A percentile compares a stretch with the other conserved stretches of the same genome.
Evolutionary conservation across 2,113 vertebrate species (phyloP).

Genomic region (Onychostruthus taczanowskii): DNA sequence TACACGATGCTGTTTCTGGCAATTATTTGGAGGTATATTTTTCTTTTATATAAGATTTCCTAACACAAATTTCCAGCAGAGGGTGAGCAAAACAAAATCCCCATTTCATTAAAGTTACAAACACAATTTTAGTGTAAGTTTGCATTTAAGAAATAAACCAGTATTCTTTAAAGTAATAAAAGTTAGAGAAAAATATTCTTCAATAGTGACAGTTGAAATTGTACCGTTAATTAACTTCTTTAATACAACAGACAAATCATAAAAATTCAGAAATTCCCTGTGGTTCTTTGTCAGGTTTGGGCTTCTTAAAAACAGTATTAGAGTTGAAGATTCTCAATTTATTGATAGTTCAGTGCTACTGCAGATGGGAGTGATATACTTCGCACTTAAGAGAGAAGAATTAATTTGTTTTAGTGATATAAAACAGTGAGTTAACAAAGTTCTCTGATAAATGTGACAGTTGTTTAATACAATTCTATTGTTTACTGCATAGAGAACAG

Average conservation of each 20-base stretch:
- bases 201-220: not conserved
- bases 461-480: not conserved
- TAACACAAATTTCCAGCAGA: not conserved
- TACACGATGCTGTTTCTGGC: slow-evolving; percentile 77
- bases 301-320: not conserved
- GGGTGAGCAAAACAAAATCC: not conserved
- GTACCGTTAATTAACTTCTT: not conserved
- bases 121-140: not conserved
- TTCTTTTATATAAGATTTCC: not conserved
- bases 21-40: slow-evolving; percentile 78
- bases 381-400: not conserved
- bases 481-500: not conserved
- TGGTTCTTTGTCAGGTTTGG: not conserved
- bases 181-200: not conserved
- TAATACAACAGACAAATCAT: not conserved
- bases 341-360: not conserved
- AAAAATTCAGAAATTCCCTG: not conserved
- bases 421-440: not conserved
- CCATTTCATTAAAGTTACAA: not conserved
- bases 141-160: not conserved
- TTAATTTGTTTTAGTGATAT: not conserved
- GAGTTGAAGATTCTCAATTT: not conserved
- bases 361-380: not conserved
- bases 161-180: not conserved
- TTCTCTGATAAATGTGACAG: not conserved